Evolutionary conservation across 1,140 invertebrate genomes (phyloP), one percentile per base, ranked within the genome.

Genomic region (Camponotus floridanus): DNA sequence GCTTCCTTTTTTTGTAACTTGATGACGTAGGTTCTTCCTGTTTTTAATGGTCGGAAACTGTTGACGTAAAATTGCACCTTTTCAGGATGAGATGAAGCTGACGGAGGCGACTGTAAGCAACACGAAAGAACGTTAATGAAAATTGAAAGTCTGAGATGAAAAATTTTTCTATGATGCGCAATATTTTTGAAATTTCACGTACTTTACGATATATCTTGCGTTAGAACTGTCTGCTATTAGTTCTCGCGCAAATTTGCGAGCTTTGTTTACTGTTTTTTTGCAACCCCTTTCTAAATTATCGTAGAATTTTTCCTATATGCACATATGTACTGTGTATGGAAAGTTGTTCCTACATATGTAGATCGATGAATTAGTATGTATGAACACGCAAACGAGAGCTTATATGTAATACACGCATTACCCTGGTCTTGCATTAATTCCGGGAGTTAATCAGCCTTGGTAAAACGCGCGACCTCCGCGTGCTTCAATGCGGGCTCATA

Each of bases 51-150:
- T 13, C 33, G 61, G 26, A 6, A 45, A 78, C 59, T 39, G 18
- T 48, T 88, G 70, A 88, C 86, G 86, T 42, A 87, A 87, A 45
- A 62, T 61, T 3, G 39, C 76, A 80, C 76, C 26, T 78, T 78
- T 78, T 65, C 42, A 15, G 15, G 55, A 59, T 51, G 64, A 65
- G 76, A 78, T 65, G 64, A 64, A 64, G 18, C 13, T 78, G 74
- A 78, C 45, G 36, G n/a, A 42, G 26, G 3, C 26, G 26, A 13
- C 26, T 13, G 4, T 31, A 42, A 26, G 13, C 42, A 65, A 78
- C 64, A 26, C 26, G 26, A 3, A 11, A 8, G 45, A 65, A 18
- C 26, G 26, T 65, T 31, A 48, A 65, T n/a, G 11, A 78, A 39
- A 15, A 13, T 31, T 26, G 11, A 26, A 62, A 13, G 15, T 1